A percentile compares a stretch with the other conserved stretches of the same genome.
Evolutionary conservation across 2,888 invertebrate genomes (phyloP).

Genomic region (Aporophyla nigra): DNA sequence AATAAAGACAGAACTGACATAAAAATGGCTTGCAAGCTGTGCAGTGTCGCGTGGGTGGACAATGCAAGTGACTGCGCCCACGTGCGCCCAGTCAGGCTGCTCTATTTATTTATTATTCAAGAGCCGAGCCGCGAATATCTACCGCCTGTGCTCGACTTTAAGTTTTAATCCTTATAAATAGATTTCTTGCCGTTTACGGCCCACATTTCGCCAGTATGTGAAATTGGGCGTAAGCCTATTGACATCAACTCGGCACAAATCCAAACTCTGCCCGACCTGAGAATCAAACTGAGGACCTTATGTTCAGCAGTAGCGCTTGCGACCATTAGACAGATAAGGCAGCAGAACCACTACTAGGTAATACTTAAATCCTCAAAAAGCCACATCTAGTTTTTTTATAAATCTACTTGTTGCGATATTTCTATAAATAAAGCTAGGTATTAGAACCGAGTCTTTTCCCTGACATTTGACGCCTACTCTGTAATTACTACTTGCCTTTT

Average conservation of each 20-base stretch:
- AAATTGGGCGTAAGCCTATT: no score
- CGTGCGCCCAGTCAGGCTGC: slow-evolving; percentile 72
- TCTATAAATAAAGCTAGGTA: neutral
- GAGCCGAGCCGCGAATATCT: slow-evolving; percentile 66
- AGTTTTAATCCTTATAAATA: slow-evolving; percentile 56
- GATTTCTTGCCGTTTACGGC: neutral
- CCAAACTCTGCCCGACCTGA: no score
- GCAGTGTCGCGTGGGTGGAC: slow-evolving; percentile 67
- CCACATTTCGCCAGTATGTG: no score
- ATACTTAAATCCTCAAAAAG: neutral
- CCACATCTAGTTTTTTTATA: neutral
- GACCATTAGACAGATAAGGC: no score
- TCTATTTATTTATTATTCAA: slow-evolving; percentile 83
- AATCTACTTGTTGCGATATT: neutral
- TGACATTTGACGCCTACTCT: slow-evolving; percentile 7
- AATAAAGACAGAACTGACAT: slow-evolving; percentile 65
- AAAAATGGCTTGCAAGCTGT: slow-evolving; percentile 67
- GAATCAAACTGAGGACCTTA: no score
- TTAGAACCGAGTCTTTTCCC: neutral
- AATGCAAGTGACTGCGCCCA: slow-evolving; percentile 72
- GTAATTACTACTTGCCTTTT: slow-evolving; percentile 10
- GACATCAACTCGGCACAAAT: no score
- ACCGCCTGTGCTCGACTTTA: slow-evolving; percentile 67
- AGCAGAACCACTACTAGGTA: neutral
- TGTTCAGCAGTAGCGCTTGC: no score